Evolutionary conservation across 2,797 vertebrate species (phyloP), one percentile per base, ranked within the genome.

Genomic region (Galaxias olidus): DNA sequence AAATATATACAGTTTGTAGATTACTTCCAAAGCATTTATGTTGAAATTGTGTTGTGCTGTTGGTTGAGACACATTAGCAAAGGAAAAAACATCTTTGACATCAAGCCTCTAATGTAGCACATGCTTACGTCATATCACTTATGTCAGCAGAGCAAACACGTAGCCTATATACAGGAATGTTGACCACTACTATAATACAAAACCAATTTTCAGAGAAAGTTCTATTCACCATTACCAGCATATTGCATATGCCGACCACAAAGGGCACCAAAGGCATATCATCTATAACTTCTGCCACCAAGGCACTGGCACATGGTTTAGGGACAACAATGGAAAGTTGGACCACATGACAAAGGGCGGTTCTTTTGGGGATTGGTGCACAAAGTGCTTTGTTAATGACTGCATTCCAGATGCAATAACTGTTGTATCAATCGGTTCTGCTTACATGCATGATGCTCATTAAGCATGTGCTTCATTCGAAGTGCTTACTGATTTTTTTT

Each of bases 21-120:
- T 82, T 59, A 74, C 41, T 74, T 73, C 75, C 42, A 48, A 71
- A 73, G 71, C 76, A 40, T 92, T 90, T 92, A 90, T 88, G 92
- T 86, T 88, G 91, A 92, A 88, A 90, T 85, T 91, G 88, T 73
- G 87, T 92, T 93, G 93, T 94, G 93, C 93, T 91, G 93, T 93
- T 88, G 86, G 89, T 92, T 91, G 92, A 74, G 60, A 74, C 89
- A 93, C 90, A 91, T 90, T 90, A 90, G 92, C 92, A 90, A 83
- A 79, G 74, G 48, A 71, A 65, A 15, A 52, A 52, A 93, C 92
- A 91, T 91, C 90, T 91, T 65, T 13, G 65, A 73, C 60, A 63
- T 68, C 65, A 66, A 56, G 49, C 58, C 68, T 79, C 79, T 62
- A 71, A 78, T 80, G 82, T 14, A 85, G 81, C 83, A 81, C 80